phyloP scores from a whole-genome alignment of 1,140 invertebrate genomes.

The Copidosoma floridanum region DNA sequence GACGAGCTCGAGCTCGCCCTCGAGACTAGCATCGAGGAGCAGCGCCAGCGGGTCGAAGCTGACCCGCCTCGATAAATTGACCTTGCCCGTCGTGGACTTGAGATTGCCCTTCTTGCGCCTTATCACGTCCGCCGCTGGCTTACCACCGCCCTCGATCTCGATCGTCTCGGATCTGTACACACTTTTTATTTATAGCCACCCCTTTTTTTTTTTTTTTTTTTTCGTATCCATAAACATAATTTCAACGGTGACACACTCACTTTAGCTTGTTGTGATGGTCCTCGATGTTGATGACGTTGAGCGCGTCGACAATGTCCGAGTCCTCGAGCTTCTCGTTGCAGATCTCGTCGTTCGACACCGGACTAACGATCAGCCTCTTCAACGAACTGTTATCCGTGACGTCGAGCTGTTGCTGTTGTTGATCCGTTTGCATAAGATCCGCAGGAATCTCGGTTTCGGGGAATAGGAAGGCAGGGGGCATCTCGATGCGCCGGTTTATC shows the following conservation, averaged over 20 bases:
- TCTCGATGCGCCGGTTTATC: slow-evolving; percentile 74
- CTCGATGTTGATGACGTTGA: slow-evolving; percentile 54
- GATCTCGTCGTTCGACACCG: slow-evolving; percentile 33
- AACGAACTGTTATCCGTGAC: slow-evolving; percentile 40
- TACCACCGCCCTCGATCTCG: slow-evolving; percentile 49
- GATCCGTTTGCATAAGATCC: slow-evolving; percentile 58
- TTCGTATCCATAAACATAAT: neutral
- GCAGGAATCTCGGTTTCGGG: slow-evolving; percentile 70
- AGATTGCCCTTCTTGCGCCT: slow-evolving; percentile 75
- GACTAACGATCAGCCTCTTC: slow-evolving; percentile 29
- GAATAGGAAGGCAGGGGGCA: slow-evolving; percentile 78
- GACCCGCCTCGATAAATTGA: slow-evolving; percentile 76
- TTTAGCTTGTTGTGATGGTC: slow-evolving; percentile 56
- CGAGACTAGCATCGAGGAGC: slow-evolving; percentile 92
- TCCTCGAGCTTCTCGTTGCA: slow-evolving; percentile 49
- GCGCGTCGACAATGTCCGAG: slow-evolving; percentile 50
- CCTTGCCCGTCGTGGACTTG: slow-evolving; percentile 69
- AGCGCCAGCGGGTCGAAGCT: slow-evolving; percentile 97
- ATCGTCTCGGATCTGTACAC: slow-evolving; percentile 36
- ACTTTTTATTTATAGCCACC: neutral
- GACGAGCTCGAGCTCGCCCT: slow-evolving; percentile 96
- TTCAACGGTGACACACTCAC: slow-evolving; percentile 34
- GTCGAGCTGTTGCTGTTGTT: slow-evolving; percentile 42
- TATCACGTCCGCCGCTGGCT: slow-evolving; percentile 58
- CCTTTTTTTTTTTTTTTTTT: too few species aligned